A percentile compares a stretch with the other conserved stretches of the same genome.
phyloP scores from a whole-genome alignment of 2,888 invertebrate species.

The Orgyia antiqua region DNA sequence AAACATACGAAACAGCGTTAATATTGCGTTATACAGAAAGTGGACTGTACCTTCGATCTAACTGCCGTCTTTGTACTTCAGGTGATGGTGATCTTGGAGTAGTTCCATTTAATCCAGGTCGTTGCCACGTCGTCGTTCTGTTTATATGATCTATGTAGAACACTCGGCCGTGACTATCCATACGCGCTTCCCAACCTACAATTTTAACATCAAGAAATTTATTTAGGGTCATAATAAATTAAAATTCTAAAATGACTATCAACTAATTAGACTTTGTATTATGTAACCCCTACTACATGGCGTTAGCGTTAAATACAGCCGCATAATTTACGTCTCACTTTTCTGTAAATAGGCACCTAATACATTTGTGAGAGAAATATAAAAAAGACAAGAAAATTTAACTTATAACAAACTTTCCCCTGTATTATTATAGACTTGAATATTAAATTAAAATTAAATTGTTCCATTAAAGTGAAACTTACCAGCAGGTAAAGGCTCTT shows the following conservation, averaged over 20 bases:
- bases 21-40: no score
- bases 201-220: constrained; percentile 7
- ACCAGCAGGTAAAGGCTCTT: constrained; percentile 93
- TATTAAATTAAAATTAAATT: no score
- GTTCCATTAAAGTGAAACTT: constrained; percentile 47
- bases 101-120: constrained; percentile 81
- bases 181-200: constrained; percentile 96
- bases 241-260: neutral
- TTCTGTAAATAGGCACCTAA: no score
- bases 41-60: constrained; percentile 82
- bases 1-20: no score
- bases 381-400: no score
- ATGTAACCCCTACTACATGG: constrained; percentile 9
- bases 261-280: neutral
- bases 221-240: neutral
- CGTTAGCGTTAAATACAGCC: no score
- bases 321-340: no score
- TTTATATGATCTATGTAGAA: constrained; percentile 99
- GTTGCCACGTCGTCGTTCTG: constrained; percentile 96
- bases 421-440: no score
- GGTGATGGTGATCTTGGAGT: constrained; percentile 74
- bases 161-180: constrained; percentile 97
- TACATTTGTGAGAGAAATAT: no score
- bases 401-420: no score
- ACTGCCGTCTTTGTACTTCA: constrained; percentile 83